Evolutionary conservation across 2,888 invertebrate species (phyloP).

Genomic region (Zeuzera pyrina): DNA sequence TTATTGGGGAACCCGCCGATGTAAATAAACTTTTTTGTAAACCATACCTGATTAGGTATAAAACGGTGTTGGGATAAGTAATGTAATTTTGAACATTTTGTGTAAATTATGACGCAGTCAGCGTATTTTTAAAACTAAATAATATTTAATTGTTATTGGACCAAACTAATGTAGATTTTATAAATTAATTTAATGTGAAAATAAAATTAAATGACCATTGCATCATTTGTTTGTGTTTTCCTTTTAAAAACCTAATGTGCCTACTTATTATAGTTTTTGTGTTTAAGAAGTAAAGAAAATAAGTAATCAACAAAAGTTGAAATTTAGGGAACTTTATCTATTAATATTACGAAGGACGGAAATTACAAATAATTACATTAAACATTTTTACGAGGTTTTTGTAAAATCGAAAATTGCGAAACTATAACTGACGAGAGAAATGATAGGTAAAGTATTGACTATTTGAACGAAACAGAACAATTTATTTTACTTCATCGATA

Average conservation of each 20-base stretch:
- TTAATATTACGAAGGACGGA: too few relatives aligned
- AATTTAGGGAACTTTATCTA: too few relatives aligned
- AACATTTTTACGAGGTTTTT: too few relatives aligned
- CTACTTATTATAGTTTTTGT: too few relatives aligned
- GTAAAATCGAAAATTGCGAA: too few relatives aligned
- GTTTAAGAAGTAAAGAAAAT: too few relatives aligned
- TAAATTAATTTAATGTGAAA: constrained; percentile 28
- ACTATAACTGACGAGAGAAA: too few relatives aligned
- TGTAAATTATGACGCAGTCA: constrained; percentile 46
- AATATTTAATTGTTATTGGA: constrained; percentile 41
- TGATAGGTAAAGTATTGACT: too few relatives aligned
- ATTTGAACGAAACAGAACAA: too few relatives aligned
- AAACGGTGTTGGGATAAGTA: constrained; percentile 40
- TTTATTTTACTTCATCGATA: too few relatives aligned
- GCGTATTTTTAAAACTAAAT: constrained; percentile 33
- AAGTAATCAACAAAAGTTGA: too few relatives aligned
- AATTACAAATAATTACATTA: too few relatives aligned
- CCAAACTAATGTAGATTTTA: constrained; percentile 63
- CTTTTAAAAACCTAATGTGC: constrained; percentile 13
- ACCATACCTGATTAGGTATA: constrained; percentile 26
- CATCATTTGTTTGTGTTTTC: constrained; percentile 21
- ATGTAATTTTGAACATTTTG: constrained; percentile 20
- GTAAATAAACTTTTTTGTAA: constrained; percentile 33
- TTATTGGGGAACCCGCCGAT: constrained; percentile 42
- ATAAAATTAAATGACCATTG: constrained; percentile 53